These are phyloP conservation scores for Trachops cirrhosus DNA, from an alignment of 2,797 vertebrate genomes.

Conservation along the genomic window DNA sequence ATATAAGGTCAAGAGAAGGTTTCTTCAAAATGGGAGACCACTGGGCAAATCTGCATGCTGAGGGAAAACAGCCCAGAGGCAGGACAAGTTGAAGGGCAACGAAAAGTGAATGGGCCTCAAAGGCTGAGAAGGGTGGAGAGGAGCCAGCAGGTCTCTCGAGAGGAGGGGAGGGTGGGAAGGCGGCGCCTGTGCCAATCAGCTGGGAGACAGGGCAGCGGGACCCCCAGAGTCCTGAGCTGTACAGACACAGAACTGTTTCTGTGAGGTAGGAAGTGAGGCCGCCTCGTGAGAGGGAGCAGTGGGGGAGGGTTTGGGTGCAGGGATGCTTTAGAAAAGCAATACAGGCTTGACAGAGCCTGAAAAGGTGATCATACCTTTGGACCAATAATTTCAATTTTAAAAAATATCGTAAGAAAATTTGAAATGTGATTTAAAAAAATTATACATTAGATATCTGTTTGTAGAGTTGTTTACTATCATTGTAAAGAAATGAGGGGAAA, in stretches of 20 bases:
- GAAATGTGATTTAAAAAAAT: neutral
- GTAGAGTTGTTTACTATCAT: neutral
- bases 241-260: neutral
- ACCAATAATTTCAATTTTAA: neutral
- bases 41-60: neutral
- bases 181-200: neutral
- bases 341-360: neutral
- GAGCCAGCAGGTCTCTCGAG: no score
- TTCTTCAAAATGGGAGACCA: neutral
- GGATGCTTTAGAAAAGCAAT: neutral
- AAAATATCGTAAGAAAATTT: neutral
- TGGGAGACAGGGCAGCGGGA: neutral
- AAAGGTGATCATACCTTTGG: neutral
- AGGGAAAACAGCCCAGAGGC: neutral
- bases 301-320: neutral
- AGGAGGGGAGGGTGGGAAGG: neutral
- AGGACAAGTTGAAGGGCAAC: neutral
- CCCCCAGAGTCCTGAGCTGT: neutral
- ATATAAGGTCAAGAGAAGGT: neutral
- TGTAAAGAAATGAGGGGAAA: constrained; percentile 10
- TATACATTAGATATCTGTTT: neutral
- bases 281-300: neutral
- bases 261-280: neutral
- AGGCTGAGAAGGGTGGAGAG: neutral
- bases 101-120: neutral